Evolutionary conservation across 2,888 invertebrate species (phyloP).

Genomic region (Lingula anatina): DNA sequence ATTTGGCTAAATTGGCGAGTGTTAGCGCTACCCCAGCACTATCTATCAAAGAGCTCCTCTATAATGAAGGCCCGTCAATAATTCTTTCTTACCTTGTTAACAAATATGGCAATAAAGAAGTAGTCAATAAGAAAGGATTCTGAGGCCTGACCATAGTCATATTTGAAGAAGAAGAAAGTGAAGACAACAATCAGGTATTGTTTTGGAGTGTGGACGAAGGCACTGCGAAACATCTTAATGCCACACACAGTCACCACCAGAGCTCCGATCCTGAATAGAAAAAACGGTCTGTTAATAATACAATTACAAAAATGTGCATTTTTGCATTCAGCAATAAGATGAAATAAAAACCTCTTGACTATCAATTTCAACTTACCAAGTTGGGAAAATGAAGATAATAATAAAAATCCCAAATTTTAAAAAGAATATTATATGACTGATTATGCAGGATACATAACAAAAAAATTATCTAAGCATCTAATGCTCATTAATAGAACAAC

Average conservation of each 20-base stretch:
- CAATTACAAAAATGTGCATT: background rate
- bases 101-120: conserved; percentile 82
- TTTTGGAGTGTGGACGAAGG: conserved; percentile 85
- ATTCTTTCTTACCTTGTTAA: conserved; percentile 73
- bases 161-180: conserved; percentile 80
- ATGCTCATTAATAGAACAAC: too few relatives aligned
- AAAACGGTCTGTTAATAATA: background rate
- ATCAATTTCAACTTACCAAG: background rate
- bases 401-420: background rate
- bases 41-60: too few relatives aligned
- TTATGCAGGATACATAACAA: background rate
- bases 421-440: background rate
- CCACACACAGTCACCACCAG: conserved; percentile 81
- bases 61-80: too few relatives aligned
- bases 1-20: too few relatives aligned
- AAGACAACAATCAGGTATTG: conserved; percentile 89
- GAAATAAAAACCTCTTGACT: background rate
- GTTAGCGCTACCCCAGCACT: too few relatives aligned
- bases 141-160: conserved; percentile 69
- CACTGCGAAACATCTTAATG: conserved; percentile 76
- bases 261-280: conserved; percentile 61
- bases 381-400: background rate
- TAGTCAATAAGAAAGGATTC: conserved; percentile 90
- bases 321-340: background rate
- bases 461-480: background rate